Evolutionary conservation across 2,797 vertebrate genomes (phyloP).

Genomic region (Macropodus opercularis): DNA sequence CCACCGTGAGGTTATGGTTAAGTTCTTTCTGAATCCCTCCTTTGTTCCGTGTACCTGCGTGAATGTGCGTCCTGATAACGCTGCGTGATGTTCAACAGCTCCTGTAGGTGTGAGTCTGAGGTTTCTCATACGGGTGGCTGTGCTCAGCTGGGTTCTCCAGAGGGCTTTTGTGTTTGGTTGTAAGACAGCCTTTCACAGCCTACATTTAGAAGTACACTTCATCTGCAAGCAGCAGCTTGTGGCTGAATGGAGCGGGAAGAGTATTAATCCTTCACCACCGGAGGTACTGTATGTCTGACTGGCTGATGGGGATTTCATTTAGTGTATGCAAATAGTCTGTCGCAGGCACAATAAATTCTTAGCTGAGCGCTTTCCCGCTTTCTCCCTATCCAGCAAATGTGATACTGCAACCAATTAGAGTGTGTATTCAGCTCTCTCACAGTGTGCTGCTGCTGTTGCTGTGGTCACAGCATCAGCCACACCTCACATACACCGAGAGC

Average conservation of each 20-base stretch:
- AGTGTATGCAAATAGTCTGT: slow-evolving; percentile 73
- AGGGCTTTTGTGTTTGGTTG: slow-evolving; percentile 53
- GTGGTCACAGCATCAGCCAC: slow-evolving; percentile 8
- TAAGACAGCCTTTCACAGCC: slow-evolving; percentile 25
- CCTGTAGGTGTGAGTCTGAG: slow-evolving; percentile 36
- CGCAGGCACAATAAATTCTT: slow-evolving; percentile 52
- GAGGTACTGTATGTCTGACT: slow-evolving; percentile 58
- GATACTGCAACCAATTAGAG: slow-evolving; percentile 61
- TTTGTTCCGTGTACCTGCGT: neutral
- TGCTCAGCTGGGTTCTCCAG: slow-evolving; percentile 39
- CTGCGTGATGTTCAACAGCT: slow-evolving; percentile 30
- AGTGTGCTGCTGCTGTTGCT: slow-evolving; percentile 8
- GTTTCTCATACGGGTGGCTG: slow-evolving; percentile 27
- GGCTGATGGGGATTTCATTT: slow-evolving; percentile 73
- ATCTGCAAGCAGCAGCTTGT: slow-evolving; percentile 56
- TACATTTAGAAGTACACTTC: slow-evolving; percentile 35
- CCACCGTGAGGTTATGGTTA: too few relatives aligned
- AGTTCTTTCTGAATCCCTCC: too few relatives aligned
- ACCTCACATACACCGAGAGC: neutral
- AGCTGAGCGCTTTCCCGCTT: slow-evolving; percentile 27
- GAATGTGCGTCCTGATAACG: neutral
- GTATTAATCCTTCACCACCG: slow-evolving; percentile 68
- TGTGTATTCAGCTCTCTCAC: slow-evolving; percentile 33
- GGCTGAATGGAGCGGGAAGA: slow-evolving; percentile 67
- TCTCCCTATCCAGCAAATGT: slow-evolving; percentile 25